Conservation (phyloP, 1,140 invertebrate species). For the Trachymyrmex septentrionalis region DNA sequence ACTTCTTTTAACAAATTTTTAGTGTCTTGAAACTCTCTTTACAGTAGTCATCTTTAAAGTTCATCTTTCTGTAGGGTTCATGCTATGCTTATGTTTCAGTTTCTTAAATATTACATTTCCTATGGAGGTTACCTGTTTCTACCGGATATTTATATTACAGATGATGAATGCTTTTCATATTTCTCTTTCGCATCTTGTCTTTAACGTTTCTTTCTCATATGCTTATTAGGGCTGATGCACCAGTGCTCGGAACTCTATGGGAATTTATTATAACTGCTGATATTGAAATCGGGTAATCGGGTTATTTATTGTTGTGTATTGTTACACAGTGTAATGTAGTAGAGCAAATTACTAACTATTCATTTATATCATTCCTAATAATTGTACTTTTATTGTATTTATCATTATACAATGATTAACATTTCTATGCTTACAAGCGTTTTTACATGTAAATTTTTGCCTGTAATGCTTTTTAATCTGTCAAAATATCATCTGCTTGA, state of each 20-base stretch:
- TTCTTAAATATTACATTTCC: constrained; percentile 55
- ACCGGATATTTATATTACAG: constrained; percentile 32
- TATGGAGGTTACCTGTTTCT: constrained; percentile 51
- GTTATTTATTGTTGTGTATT: constrained; percentile 57
- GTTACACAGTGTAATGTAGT: not conserved
- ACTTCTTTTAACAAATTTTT: not conserved
- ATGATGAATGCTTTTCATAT: constrained; percentile 51
- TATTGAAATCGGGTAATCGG: constrained; percentile 91
- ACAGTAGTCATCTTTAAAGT: constrained; percentile 47
- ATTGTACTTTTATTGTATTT: constrained; percentile 11
- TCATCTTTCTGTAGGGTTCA: constrained; percentile 58
- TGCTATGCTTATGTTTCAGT: constrained; percentile 66
- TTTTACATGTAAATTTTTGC: constrained; percentile 6
- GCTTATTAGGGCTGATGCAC: constrained; percentile 96
- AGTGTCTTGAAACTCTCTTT: not conserved
- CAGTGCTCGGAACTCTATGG: constrained; percentile 97
- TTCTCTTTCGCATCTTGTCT: constrained; percentile 52
- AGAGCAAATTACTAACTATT: constrained; percentile 11
- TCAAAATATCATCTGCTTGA: not conserved
- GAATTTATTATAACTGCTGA: constrained; percentile 95
- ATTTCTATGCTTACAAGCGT: not conserved
- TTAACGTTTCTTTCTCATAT: constrained; percentile 76
- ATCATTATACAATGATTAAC: constrained; percentile 1
- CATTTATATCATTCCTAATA: constrained; percentile 15
- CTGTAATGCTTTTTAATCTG: not conserved